Conservation (phyloP, 2,113 vertebrate species). For the Zingel zingel region DNA sequence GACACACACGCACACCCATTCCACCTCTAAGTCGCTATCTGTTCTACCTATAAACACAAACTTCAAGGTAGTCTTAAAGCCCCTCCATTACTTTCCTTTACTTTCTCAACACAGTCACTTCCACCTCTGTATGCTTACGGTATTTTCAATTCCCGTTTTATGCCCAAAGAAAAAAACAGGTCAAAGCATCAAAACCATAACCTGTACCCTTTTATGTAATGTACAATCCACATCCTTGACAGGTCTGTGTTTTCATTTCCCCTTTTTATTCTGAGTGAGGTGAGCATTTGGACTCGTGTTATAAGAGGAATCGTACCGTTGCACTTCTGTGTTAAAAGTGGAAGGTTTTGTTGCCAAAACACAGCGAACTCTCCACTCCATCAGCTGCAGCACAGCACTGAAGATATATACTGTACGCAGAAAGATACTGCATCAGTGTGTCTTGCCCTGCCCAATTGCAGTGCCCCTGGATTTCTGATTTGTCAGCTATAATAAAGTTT, state of each 20-base stretch:
- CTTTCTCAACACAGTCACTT: not conserved
- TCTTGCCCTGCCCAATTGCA: not conserved
- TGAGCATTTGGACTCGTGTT: not conserved
- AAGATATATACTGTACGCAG: not conserved
- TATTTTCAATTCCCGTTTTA: not conserved
- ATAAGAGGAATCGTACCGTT: constrained; percentile 59
- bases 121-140: rapidly evolving
- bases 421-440: not conserved
- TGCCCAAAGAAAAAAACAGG: not conserved
- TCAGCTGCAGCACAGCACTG: constrained; percentile 10
- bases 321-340: constrained; percentile 64
- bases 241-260: constrained; percentile 36
- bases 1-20: not conserved
- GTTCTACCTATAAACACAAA: not conserved
- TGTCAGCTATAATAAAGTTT: not conserved
- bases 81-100: not conserved
- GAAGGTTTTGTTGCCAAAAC: constrained; percentile 72
- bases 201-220: not conserved
- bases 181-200: not conserved
- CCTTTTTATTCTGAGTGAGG: constrained; percentile 13
- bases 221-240: not conserved
- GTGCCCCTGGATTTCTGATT: not conserved
- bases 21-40: not conserved
- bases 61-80: not conserved
- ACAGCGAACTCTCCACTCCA: constrained; percentile 40